Conservation (phyloP, 2,797 vertebrate species). For the Enoplosus armatus region DNA sequence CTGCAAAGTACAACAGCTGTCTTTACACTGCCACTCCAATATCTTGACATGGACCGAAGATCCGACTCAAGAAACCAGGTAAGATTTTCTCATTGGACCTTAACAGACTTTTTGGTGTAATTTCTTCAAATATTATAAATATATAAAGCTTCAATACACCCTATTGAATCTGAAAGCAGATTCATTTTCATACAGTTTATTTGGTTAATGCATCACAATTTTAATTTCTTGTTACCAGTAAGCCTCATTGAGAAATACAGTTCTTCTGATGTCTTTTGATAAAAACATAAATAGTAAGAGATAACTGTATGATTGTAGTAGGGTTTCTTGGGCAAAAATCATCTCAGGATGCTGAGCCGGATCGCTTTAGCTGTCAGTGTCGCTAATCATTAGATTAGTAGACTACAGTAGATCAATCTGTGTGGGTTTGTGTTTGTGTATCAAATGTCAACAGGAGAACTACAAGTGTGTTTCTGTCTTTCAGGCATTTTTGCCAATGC, state of each 20-base stretch:
- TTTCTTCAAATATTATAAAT: not conserved
- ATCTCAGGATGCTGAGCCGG: not conserved
- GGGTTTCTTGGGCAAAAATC: not conserved
- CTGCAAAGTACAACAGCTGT: not conserved
- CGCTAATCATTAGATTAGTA: not conserved
- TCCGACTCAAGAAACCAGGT: not conserved
- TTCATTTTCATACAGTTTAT: not conserved
- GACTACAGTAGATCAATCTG: not conserved
- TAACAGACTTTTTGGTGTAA: not conserved
- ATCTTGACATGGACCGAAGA: not conserved
- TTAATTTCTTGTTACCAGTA: not conserved
- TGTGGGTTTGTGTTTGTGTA: not conserved
- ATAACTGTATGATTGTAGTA: not conserved
- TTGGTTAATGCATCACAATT: not conserved
- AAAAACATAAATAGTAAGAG: not conserved
- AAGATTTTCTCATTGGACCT: not conserved
- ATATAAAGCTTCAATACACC: not conserved
- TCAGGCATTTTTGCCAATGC: not conserved
- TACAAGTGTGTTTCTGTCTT: not conserved
- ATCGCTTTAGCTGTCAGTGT: not conserved
- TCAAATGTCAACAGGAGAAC: not conserved
- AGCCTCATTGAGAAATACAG: not conserved
- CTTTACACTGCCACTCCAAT: not conserved
- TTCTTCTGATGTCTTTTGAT: not conserved
- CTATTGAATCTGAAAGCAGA: not conserved